These are phyloP conservation scores for Limnothrissa miodon DNA, from an alignment of 2,113 vertebrate species.

Conservation along the genomic window DNA sequence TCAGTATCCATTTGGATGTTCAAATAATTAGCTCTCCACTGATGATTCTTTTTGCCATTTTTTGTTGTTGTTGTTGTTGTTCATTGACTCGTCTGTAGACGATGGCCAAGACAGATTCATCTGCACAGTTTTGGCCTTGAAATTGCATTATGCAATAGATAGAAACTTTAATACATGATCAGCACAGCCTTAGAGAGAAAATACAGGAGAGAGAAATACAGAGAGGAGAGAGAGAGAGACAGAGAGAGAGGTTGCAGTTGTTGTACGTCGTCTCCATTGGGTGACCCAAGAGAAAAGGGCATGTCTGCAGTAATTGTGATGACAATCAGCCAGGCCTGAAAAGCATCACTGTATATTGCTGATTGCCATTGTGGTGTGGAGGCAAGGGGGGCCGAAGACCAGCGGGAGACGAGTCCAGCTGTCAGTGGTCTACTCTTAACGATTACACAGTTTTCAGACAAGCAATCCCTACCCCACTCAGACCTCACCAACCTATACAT, in stretches of 20 bases:
- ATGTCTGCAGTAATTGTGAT: conserved; percentile 17
- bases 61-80: too few species aligned
- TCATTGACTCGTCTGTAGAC: background rate
- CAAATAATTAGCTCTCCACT: background rate
- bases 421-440: background rate
- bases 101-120: background rate
- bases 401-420: background rate
- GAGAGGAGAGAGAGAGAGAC: conserved; percentile 43
- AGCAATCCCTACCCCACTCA: background rate
- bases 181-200: too few species aligned
- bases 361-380: background rate
- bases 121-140: background rate
- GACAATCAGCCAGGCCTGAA: conserved; percentile 8
- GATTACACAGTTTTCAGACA: background rate
- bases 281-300: background rate
- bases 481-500: too few species aligned
- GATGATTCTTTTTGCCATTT: background rate
- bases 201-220: background rate
- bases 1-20: background rate
- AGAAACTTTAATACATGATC: background rate
- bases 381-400: background rate
- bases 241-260: conserved; percentile 28
- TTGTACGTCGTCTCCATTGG: background rate
- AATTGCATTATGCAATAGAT: background rate
- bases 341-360: conserved; percentile 1